phyloP scores from a whole-genome alignment of 1,140 invertebrate genomes.

The Orius insidiosus region DNA sequence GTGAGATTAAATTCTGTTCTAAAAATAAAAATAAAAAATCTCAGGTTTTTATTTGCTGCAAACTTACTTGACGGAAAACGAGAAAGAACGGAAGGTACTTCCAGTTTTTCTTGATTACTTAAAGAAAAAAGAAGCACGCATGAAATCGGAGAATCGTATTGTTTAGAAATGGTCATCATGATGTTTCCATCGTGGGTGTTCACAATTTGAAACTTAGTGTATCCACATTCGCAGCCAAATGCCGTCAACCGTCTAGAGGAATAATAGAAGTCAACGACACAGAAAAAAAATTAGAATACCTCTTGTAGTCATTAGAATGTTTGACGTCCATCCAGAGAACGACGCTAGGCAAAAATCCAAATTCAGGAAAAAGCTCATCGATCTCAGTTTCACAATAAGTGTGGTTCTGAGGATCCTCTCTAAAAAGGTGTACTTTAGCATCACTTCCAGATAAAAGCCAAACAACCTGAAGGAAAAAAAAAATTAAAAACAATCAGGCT shows the following conservation, averaged over 20 bases:
- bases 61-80: no score
- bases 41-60: no score
- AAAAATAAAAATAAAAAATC: no score
- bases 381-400: conserved; percentile 34
- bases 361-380: conserved; percentile 41
- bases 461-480: conserved; percentile 38
- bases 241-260: conserved; percentile 35
- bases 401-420: conserved; percentile 39
- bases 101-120: no score
- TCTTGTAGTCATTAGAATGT: conserved; percentile 29
- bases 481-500: conserved; percentile 15
- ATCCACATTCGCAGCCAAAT: conserved; percentile 45
- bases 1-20: no score
- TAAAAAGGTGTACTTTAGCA: conserved; percentile 43
- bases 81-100: no score
- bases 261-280: conserved; percentile 8
- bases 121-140: conserved; percentile 26
- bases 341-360: conserved; percentile 34
- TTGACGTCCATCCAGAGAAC: conserved; percentile 42
- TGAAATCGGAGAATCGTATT: conserved; percentile 40
- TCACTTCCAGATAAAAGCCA: conserved; percentile 52
- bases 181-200: conserved; percentile 31
- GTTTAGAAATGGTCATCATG: conserved; percentile 30
- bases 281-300: conserved; percentile 22
- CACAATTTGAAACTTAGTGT: conserved; percentile 34